Base-by-base conservation (phyloP, 1,140 invertebrate species). In the Brachionus rotundiformis region DNA sequence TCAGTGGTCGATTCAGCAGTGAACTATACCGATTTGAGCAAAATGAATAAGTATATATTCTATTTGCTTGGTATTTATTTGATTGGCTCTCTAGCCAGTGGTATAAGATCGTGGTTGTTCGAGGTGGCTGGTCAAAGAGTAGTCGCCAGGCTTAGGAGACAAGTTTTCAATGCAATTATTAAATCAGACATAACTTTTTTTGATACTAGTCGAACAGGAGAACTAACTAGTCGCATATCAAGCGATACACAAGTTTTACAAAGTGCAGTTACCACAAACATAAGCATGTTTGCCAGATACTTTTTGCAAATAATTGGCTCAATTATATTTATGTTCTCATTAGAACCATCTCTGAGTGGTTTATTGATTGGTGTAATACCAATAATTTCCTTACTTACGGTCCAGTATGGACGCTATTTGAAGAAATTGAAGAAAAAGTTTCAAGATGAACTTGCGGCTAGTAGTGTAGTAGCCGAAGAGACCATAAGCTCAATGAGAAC, bases 151-250 rank as follows among this genome's bases (percentile, higher is more conserved):
- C 83, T 88, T 27, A 82, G 87, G 8, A 84, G 84, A 63, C 54
- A 85, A 25, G 83, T 88, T 3, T 88, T 86, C 82, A 77, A 54
- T 27, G 82, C 81, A 2, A 84, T 88, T 31, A 84, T 87, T 2
- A 83, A 83, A 71, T 86, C 87, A 68, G 87, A 88, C 27, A 83
- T 88, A 19, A 85, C 85, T n/a, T 88, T 88, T 84, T 88, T 87
- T 85, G 87, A 88, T 83, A 81, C 73, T 10, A 88, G 84, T 73
- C 86, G 87, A 82, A 88, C 87, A 31, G 87, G 87, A 16, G 87
- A 88, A 81, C 76, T 88, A 33, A 87, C 86, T 76, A 88, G 87
- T 76, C 83, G 87, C 44, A 82, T 88, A 39, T 85, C 87, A 13
- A 86, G 86, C 25, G 87, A 88, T 73, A 88, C 86, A 41, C 85